Evolutionary conservation across 2,888 invertebrate species (phyloP).

Genomic region (Blera fallax): DNA sequence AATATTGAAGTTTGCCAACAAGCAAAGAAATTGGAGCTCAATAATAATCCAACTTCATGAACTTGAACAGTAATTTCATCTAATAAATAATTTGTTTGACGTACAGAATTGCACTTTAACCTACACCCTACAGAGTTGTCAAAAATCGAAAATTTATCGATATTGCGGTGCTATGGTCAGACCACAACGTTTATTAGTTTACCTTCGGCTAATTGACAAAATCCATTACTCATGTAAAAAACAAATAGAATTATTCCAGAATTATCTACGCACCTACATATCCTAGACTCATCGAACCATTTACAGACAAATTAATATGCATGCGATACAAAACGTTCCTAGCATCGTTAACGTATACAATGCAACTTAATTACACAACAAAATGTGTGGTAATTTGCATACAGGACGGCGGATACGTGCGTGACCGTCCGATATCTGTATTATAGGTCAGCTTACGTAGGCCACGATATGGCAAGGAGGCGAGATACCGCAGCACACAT

Average conservation of each 20-base stretch:
- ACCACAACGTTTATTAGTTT: slow-evolving; percentile 4
- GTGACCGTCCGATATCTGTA: slow-evolving; percentile 32
- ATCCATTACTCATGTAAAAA: background rate
- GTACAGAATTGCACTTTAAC: background rate
- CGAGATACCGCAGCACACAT: background rate
- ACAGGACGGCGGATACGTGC: slow-evolving; percentile 6
- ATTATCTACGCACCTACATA: background rate
- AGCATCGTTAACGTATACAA: background rate
- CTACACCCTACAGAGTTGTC: background rate
- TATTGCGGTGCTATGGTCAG: background rate
- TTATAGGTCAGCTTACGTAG: slow-evolving; percentile 39
- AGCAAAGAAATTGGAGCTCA: background rate
- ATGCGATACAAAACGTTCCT: background rate
- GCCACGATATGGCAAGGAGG: background rate
- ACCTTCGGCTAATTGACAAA: background rate
- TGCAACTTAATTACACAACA: background rate
- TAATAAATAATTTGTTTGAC: background rate
- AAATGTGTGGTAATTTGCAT: slow-evolving; percentile 21
- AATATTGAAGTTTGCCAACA: background rate
- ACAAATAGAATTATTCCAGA: background rate
- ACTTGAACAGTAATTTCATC: background rate
- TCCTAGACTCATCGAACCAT: background rate
- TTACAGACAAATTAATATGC: background rate
- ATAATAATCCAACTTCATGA: background rate
- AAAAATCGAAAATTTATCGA: background rate